phyloP scores from a whole-genome alignment of 2,113 vertebrate genomes.

The Alosa alosa region DNA sequence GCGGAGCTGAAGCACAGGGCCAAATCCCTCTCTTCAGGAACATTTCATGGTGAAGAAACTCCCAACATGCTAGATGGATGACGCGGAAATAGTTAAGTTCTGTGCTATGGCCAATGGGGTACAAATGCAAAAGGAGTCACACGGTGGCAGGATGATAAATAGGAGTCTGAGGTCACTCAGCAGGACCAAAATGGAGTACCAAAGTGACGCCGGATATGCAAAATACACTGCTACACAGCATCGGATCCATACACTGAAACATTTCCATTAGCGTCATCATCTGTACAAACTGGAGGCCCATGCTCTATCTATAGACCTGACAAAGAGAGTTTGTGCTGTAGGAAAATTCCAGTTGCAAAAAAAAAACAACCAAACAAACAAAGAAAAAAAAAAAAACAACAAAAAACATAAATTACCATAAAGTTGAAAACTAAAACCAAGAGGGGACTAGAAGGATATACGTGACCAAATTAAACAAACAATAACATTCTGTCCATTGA shows the following conservation, averaged over 20 bases:
- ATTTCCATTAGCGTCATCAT: neutral
- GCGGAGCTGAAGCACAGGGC: slow-evolving; percentile 15
- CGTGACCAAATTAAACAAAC: neutral
- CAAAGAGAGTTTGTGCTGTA: neutral
- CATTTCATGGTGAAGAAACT: neutral
- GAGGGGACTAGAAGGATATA: neutral
- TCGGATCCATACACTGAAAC: neutral
- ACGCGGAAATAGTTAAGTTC: neutral
- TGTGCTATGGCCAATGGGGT: neutral
- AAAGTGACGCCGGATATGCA: slow-evolving; percentile 24
- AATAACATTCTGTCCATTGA: neutral
- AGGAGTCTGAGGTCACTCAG: neutral
- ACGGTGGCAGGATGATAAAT: no score
- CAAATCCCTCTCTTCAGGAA: neutral
- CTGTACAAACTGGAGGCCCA: neutral
- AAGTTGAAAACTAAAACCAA: neutral
- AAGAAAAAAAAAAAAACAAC: slow-evolving; percentile 19
- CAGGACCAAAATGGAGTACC: neutral
- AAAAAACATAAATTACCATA: neutral
- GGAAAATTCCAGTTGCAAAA: slow-evolving; percentile 23
- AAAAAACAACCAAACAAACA: slow-evolving; percentile 23
- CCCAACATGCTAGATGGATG: neutral
- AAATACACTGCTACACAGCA: slow-evolving; percentile 32
- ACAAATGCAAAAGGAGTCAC: neutral
- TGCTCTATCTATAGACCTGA: neutral